Conservation (phyloP, 1,140 invertebrate genomes). For the Aphaenogaster ashmeadi region DNA sequence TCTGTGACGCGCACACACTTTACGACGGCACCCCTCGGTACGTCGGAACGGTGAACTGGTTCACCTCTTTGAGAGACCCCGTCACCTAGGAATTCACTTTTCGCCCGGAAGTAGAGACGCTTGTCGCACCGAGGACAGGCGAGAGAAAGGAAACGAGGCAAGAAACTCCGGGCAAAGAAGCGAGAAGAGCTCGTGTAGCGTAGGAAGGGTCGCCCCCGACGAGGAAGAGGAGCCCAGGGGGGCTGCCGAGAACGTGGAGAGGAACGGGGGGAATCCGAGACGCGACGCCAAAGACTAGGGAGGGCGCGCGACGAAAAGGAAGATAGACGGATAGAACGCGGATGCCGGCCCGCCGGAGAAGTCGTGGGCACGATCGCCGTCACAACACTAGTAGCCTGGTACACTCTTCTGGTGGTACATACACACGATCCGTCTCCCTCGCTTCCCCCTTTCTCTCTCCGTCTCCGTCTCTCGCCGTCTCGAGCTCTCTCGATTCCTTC, state of each 20-base stretch:
- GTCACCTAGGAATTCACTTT: constrained; percentile 53
- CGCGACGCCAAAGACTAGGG: constrained; percentile 19
- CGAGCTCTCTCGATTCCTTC: constrained; percentile 50
- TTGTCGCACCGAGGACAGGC: constrained; percentile 8
- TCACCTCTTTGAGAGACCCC: constrained; percentile 18
- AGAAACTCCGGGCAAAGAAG: background rate
- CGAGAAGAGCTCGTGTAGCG: background rate
- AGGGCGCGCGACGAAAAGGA: constrained; percentile 18
- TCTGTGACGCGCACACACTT: constrained; percentile 47
- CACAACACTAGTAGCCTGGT: constrained; percentile 83
- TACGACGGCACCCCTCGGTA: constrained; percentile 16
- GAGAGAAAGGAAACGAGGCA: background rate
- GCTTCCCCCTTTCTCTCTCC: constrained; percentile 68
- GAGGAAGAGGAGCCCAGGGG: background rate
- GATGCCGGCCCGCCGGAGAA: constrained; percentile 66
- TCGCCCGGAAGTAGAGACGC: constrained; percentile 54
- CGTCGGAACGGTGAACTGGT: background rate
- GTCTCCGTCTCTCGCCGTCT: constrained; percentile 29
- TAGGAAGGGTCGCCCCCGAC: background rate
- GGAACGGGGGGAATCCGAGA: background rate
- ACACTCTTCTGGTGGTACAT: constrained; percentile 75
- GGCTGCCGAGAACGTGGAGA: background rate
- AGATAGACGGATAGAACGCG: constrained; percentile 64
- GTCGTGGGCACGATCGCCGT: constrained; percentile 82
- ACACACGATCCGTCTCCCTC: constrained; percentile 72